A percentile compares a stretch with the other conserved stretches of the same genome.
Conservation (phyloP, 1,140 invertebrate genomes). For the Heliconius himera region DNA sequence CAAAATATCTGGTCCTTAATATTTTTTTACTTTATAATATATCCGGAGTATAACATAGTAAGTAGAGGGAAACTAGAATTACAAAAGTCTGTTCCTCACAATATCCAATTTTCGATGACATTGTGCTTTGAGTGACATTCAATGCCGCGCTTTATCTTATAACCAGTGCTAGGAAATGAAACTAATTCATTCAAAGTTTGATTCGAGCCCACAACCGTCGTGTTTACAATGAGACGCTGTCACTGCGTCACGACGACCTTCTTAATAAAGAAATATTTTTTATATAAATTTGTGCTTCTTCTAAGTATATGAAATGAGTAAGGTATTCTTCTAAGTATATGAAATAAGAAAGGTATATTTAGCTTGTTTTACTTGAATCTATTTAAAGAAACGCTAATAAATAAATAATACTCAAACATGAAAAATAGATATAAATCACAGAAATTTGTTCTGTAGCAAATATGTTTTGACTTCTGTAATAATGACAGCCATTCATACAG, state of each 20-base stretch:
- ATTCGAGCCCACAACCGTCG: too few relatives aligned
- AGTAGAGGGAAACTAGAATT: too few relatives aligned
- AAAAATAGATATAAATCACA: not conserved
- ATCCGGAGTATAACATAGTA: too few relatives aligned
- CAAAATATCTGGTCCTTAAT: slow-evolving; percentile 25
- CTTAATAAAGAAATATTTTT: too few relatives aligned
- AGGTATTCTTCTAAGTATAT: not conserved
- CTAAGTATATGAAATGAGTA: not conserved
- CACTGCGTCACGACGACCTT: too few relatives aligned
- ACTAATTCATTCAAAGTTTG: too few relatives aligned
- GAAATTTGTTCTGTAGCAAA: not conserved
- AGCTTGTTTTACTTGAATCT: not conserved
- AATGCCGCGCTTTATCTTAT: too few relatives aligned
- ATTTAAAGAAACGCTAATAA: not conserved
- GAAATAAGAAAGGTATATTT: not conserved
- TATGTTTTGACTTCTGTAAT: not conserved
- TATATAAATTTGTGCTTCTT: not conserved
- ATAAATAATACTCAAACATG: not conserved
- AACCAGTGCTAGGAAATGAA: too few relatives aligned
- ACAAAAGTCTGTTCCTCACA: too few relatives aligned
- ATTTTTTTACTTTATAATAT: not conserved
- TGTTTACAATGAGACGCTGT: too few relatives aligned
- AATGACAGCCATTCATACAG: not conserved
- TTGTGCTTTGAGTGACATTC: too few relatives aligned
- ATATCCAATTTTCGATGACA: too few relatives aligned